Base-by-base conservation (phyloP, 2,113 vertebrate genomes). In the Conger conger region DNA sequence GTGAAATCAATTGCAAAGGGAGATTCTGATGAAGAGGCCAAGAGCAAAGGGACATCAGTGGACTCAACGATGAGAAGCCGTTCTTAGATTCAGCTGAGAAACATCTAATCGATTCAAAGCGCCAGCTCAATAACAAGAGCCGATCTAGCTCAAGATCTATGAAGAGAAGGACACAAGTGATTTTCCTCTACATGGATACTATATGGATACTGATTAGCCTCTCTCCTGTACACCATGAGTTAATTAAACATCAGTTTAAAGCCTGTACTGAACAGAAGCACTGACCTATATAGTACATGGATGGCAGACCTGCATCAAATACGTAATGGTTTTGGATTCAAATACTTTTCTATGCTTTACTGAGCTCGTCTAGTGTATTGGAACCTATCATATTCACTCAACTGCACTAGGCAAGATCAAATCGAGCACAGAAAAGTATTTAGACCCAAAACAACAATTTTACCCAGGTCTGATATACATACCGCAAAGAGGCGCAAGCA, bases 1-100 rank as follows among this genome's bases (percentile, higher is more conserved):
- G 15, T 42, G 45, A 54, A 73, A 92, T 93, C 92, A 82, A 93
- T 93, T 33, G 18, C 27, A 0, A 86, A 89, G 33, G 68, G 86
- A 87, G 88, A 89, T 92, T 89, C 87, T 79, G 30, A 88, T 87
- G 83, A 57, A 11, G 50, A 77, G 45, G 35, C 18, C 7, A 73
- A 79, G 38, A 79, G 42, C 23, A 2, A 63, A 20, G 23, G 54
- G 38, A 50, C 38, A 15, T 80, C 79, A 80, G 17, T 45, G 79
- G 42, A 11, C 18, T 38, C 42, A 18, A 50, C 3, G 8, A 1
- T 27, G 18, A 63, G 20, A 63, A 63, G 57, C 18, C 23, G 9
- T 20, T 3, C 18, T 63, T 27, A 57, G 2, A 57, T 57, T 18
- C 18, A 57, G 27, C 57, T 63, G 57, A 63, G 57, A 63, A 63